phyloP scores from a whole-genome alignment of 2,888 invertebrate species.

The Disparrhopalites patrizii region DNA sequence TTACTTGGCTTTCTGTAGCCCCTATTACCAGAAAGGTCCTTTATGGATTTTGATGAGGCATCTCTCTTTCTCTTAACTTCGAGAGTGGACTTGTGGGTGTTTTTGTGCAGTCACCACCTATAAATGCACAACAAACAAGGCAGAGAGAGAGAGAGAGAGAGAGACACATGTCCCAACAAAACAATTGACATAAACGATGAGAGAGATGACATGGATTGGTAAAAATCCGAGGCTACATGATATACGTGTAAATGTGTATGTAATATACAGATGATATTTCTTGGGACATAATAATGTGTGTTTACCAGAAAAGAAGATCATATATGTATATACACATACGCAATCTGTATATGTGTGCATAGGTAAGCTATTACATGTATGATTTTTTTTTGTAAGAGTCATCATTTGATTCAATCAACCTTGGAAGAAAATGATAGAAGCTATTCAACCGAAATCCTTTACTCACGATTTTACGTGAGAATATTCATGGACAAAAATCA shows the following conservation, averaged over 20 bases:
- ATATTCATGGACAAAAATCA: conserved; percentile 24
- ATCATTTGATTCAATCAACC: conserved; percentile 27
- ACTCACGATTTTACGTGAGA: conserved; percentile 28
- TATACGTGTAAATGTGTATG: not conserved
- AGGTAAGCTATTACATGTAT: no score
- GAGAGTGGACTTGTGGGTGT: conserved; percentile 12
- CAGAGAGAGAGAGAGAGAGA: not conserved
- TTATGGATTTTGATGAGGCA: no score
- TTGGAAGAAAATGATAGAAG: conserved; percentile 22
- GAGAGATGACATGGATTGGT: conserved; percentile 27
- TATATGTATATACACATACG: no score
- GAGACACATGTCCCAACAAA: conserved; percentile 16
- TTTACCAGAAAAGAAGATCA: conserved; percentile 10
- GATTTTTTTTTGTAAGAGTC: conserved; percentile 19
- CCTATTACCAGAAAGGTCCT: no score
- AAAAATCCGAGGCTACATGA: conserved; percentile 22
- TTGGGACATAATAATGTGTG: conserved; percentile 7
- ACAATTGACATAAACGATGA: conserved; percentile 20
- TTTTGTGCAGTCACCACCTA: not conserved
- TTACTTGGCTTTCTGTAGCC: no score
- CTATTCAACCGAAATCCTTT: conserved; percentile 25
- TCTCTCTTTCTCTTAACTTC: no score
- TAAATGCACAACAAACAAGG: not conserved
- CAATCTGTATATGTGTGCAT: no score
- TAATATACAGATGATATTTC: conserved; percentile 2